These are phyloP conservation scores for Chelon labrosus DNA, from an alignment of 2,797 vertebrate species.

Conservation along the genomic window DNA sequence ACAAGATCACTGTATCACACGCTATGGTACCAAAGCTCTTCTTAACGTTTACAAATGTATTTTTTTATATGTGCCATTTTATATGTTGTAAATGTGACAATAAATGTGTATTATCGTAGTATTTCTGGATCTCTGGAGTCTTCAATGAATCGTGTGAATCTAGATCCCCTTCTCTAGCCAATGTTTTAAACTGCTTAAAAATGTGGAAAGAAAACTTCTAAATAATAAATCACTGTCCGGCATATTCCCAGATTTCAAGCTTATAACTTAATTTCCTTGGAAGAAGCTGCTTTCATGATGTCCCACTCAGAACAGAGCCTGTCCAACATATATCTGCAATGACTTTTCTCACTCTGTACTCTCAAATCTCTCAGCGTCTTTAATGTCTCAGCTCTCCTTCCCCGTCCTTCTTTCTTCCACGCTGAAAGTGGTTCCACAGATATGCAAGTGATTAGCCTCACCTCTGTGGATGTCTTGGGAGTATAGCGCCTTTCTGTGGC, in stretches of 20 bases:
- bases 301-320: not conserved
- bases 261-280: not conserved
- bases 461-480: constrained; percentile 36
- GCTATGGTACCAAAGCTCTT: constrained; percentile 87
- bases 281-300: not conserved
- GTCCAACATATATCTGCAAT: not conserved
- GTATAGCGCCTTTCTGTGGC: constrained; percentile 50
- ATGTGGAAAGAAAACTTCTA: not conserved
- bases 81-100: constrained; percentile 80
- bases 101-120: constrained; percentile 77
- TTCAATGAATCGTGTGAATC: constrained; percentile 15
- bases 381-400: constrained; percentile 33
- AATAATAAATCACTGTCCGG: not conserved
- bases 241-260: no score
- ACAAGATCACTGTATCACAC: constrained; percentile 80
- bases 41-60: constrained; percentile 86
- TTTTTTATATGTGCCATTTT: constrained; percentile 83
- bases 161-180: not conserved
- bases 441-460: constrained; percentile 63
- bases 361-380: constrained; percentile 4
- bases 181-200: not conserved
- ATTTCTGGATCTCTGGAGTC: not conserved
- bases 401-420: not conserved
- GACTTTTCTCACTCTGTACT: constrained; percentile 1
- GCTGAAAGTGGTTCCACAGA: constrained; percentile 26